Base-by-base conservation (phyloP, 2,797 vertebrate genomes). In the Tokudaia muenninki region DNA sequence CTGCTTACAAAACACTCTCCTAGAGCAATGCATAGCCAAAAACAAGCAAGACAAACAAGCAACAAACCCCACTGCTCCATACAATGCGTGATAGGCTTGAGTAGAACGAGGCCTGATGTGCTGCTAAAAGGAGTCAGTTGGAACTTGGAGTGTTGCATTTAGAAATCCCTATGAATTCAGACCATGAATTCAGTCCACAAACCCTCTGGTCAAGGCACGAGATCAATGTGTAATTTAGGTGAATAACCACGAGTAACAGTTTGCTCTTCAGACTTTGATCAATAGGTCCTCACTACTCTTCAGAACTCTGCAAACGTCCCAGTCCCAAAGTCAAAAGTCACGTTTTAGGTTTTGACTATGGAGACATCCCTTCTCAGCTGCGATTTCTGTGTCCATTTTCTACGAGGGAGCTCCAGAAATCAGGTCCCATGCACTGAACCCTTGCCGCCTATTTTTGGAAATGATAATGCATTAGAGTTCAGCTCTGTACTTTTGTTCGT, bases 261-360 rank as follows among this genome's bases (percentile, higher is more conserved):
- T 92, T 84, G 61, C 22, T 80, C 41, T 31, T 9, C 26, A 41
- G 13, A 21, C 21, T 90, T 67, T 44, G 6, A 57, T 77, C 22
- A 16, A n/a, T 37, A 17, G 21, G 8, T 92, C 81, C n/a, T 97
- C 16, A 6, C 52, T 37, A 21, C 37, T 34, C 4, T 37, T 94
- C 7, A 70, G n/a, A 19, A 95, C 55, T 52, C 47, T 50, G 11
- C 26, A 80, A 78, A 26, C 26, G 91, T 92, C 34, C 78, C 50
- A 14, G 26, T 61, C 74, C 67, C 41, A 87, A 91, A 79, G 74
- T 77, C 90, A 90, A n/a, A 44, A 77, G 26, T 26, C 72, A 61
- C 13, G 21, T 79, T 96, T 96, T 57, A 86, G 89, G 13, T 57
- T 95, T 95, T 88, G 67, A 24, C 65, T 87, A 79, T 59, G 21